phyloP scores from a whole-genome alignment of 2,797 vertebrate genomes.

The Rhinatrema bivittatum region DNA sequence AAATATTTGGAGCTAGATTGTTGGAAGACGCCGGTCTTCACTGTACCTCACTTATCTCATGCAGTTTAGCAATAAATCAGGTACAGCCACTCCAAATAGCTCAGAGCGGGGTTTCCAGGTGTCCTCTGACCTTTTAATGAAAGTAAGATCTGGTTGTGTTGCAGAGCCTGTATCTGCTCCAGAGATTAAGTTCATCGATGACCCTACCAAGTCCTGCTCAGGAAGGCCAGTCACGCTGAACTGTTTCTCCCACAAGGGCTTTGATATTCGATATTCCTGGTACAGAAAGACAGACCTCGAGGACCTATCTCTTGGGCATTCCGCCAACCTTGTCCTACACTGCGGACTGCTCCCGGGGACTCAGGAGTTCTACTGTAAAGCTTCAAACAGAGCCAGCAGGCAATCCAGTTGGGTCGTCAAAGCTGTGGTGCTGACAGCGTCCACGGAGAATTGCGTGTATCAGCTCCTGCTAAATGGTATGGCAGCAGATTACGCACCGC shows the following conservation, averaged over 20 bases:
- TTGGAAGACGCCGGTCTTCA: no score
- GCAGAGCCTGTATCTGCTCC: slow-evolving; percentile 53
- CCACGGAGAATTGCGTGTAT: slow-evolving; percentile 25
- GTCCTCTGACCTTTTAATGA: neutral
- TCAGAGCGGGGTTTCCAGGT: no score
- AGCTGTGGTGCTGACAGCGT: slow-evolving; percentile 31
- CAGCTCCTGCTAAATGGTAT: neutral
- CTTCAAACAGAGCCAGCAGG: slow-evolving; percentile 40
- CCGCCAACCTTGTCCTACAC: slow-evolving; percentile 32
- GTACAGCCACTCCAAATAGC: neutral
- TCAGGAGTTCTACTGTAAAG: slow-evolving; percentile 37
- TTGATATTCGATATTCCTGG: slow-evolving; percentile 43
- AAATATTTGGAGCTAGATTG: no score
- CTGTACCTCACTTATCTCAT: no score
- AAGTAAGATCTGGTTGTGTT: neutral
- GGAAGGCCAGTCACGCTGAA: slow-evolving; percentile 39
- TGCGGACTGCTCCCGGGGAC: slow-evolving; percentile 28
- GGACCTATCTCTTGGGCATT: slow-evolving; percentile 5
- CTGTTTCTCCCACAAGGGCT: slow-evolving; percentile 38
- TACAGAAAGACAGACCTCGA: slow-evolving; percentile 18
- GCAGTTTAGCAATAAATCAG: no score
- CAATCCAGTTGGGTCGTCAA: slow-evolving; percentile 33
- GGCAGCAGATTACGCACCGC: no score
- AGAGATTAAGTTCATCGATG: slow-evolving; percentile 29
- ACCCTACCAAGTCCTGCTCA: slow-evolving; percentile 42